Base-by-base conservation (phyloP, 2,888 invertebrate genomes). In the Pseudanteris insignis region DNA sequence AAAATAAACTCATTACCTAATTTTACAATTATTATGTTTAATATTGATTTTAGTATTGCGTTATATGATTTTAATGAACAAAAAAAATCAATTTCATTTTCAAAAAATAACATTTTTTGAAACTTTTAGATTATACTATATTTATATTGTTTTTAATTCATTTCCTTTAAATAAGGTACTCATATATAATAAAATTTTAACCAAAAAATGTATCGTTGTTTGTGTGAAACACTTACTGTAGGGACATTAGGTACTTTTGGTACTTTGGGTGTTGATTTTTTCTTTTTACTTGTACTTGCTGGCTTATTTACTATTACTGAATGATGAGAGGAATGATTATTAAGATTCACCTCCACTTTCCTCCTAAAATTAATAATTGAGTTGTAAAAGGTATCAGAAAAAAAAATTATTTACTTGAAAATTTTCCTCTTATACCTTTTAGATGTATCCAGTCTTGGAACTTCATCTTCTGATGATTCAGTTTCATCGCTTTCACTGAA, bases 401-500 rank as follows among this genome's bases (percentile, higher is more conserved):
- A n/a, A n/a, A n/a, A n/a, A n/a, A n/a, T n/a, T n/a, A n/a, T n/a
- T n/a, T 18, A 10, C 18, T 18, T 1, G 9, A 13, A 32, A 14
- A 14, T 2, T 10, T 13, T 18, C 6, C 18, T n/a, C n/a, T n/a
- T 28, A 44, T 67, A 80, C 80, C 79, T 76, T 60, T 78, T 77
- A 0, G 72, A 70, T 6, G 70, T 73, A 18, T 79, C 78, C 3
- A 74, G 36, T 60, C 84, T 83, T 50, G 83, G 81, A 59, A 84
- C 86, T 60, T 87, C 87, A 69, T 92, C 92, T 72, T 92, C 93
- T 0, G 93, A 93, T 2, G 92, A 91, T 72, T 93, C 93, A 0
- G 95, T 94, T 63, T 92, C 92, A 72, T 96, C 96, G 71, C 93
- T 94, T 74, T 96, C 96, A 29, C 93, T 93, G 32, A 94, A 92